Percentiles rank a stretch among this genome's conserved stretches.
phyloP scores from a whole-genome alignment of 2,797 vertebrate species.

The Enteromius thamalakanensis region DNA sequence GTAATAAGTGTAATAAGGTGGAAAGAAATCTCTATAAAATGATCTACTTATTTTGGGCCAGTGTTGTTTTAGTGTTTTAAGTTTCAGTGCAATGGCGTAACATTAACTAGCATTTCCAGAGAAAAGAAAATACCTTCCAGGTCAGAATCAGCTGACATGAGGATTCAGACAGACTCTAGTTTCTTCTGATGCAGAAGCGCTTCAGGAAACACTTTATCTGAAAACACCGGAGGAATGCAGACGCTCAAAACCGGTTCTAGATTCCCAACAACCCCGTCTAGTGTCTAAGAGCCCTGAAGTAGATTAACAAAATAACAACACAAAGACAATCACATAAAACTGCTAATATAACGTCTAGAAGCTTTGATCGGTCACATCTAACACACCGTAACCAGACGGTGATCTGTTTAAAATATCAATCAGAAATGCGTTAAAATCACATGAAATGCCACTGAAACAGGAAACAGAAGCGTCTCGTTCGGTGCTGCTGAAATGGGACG shows the following conservation, averaged over 20 bases:
- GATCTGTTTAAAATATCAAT: neutral
- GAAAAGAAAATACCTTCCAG: neutral
- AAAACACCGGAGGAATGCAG: neutral
- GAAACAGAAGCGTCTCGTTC: too few relatives aligned
- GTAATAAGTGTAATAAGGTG: too few relatives aligned
- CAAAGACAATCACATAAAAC: neutral
- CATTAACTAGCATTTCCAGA: neutral
- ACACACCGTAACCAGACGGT: conserved; percentile 29
- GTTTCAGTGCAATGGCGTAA: neutral
- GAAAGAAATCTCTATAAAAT: neutral
- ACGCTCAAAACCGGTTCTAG: neutral
- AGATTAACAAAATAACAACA: neutral
- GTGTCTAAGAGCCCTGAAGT: neutral
- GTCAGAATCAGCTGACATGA: neutral
- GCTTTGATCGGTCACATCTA: neutral
- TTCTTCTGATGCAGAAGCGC: neutral
- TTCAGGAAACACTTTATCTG: neutral
- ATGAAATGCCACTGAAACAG: neutral
- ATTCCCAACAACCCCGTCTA: neutral
- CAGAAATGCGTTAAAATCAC: neutral
- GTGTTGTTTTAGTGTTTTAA: neutral
- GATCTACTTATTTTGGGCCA: neutral
- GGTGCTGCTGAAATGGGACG: conserved; percentile 33
- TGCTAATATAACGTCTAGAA: neutral
- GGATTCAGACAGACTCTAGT: neutral